phyloP scores from a whole-genome alignment of 2,888 invertebrate species.

The Theodoxus fluviatilis region DNA sequence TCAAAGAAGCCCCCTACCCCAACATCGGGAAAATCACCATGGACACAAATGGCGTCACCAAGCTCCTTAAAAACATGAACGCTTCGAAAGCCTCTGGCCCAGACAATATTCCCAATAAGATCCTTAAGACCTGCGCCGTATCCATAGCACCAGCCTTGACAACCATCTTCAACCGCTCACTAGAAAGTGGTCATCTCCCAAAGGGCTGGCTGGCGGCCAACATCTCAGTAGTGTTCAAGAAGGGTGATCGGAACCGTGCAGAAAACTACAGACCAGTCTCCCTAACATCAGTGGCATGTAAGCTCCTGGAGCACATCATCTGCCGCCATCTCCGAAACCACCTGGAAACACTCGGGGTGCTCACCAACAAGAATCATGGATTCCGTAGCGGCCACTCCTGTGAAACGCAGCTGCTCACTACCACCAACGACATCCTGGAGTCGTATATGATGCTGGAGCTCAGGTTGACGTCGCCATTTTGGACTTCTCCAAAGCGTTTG shows the following conservation, averaged over 20 bases:
- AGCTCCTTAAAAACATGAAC: no score
- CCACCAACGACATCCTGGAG: not conserved
- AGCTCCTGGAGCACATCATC: conserved; percentile 34
- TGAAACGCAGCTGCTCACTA: conserved; percentile 32
- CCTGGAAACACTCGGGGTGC: conserved; percentile 31
- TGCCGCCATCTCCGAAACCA: conserved; percentile 31
- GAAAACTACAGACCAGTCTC: conserved; percentile 33
- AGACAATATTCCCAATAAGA: no score
- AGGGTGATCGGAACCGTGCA: conserved; percentile 30
- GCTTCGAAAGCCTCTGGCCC: no score
- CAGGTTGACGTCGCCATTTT: not conserved
- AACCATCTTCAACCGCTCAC: conserved; percentile 23
- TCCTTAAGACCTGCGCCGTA: not conserved
- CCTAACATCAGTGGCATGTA: conserved; percentile 30
- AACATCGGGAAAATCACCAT: no score
- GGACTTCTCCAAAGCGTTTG: not conserved
- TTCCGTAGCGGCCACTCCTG: conserved; percentile 26
- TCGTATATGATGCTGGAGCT: not conserved
- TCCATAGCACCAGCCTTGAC: conserved; percentile 17
- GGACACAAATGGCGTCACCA: no score
- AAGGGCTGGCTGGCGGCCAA: conserved; percentile 31
- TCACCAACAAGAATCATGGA: conserved; percentile 32
- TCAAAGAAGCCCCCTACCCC: no score
- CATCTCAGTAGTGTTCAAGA: conserved; percentile 31
- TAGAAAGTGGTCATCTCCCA: conserved; percentile 20